phyloP scores from a whole-genome alignment of 1,140 invertebrate genomes.

The Cotesia chilonis region DNA sequence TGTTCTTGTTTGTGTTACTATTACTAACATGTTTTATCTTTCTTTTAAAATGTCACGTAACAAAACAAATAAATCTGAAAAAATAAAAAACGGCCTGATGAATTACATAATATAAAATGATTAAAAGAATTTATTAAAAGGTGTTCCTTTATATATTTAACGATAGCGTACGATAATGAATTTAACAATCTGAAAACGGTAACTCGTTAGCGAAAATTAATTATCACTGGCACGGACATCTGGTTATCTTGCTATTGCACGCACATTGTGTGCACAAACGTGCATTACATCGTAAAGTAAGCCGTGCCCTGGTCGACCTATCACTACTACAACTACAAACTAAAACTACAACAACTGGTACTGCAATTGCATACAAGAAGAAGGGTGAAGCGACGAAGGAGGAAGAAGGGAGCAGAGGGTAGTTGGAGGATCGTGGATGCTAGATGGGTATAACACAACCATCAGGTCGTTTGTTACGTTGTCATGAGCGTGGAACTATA shows the following conservation, averaged over 20 bases:
- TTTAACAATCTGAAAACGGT: constrained; percentile 10
- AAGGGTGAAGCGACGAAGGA: too few species aligned
- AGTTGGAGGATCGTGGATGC: constrained; percentile 5
- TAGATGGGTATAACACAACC: constrained; percentile 1
- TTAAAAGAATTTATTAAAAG: too few species aligned
- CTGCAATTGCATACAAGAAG: too few species aligned
- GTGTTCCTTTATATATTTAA: constrained; percentile 7
- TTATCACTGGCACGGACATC: constrained; percentile 22
- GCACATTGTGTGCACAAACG: constrained; percentile 20
- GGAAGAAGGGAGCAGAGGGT: too few species aligned
- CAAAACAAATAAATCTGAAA: too few species aligned
- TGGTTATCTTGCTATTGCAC: constrained; percentile 24
- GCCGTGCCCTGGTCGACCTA: too few species aligned
- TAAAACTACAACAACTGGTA: neutral
- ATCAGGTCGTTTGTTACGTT: constrained; percentile 31
- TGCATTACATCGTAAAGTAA: constrained; percentile 17
- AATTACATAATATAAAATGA: too few species aligned
- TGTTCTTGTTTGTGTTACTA: too few species aligned
- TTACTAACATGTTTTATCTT: too few species aligned
- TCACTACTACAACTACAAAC: too few species aligned
- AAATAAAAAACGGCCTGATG: too few species aligned
- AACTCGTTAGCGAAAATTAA: constrained; percentile 17
- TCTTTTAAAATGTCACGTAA: too few species aligned
- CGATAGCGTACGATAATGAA: constrained; percentile 12
- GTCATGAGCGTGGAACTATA: constrained; percentile 25